Conservation (phyloP, 2,888 invertebrate species). For the Cataglyphis livida region DNA sequence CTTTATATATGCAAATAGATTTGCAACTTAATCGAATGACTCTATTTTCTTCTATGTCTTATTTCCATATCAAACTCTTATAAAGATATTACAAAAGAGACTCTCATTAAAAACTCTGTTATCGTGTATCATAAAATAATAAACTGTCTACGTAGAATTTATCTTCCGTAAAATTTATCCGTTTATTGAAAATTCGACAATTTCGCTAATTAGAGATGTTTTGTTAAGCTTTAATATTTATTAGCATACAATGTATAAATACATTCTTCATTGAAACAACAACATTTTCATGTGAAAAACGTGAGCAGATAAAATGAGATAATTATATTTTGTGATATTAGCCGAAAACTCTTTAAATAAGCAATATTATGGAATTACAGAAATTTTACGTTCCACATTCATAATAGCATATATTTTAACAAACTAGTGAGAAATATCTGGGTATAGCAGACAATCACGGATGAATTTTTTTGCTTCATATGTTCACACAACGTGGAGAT, state of each 20-base stretch:
- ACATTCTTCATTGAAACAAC: conserved; percentile 36
- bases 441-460: conserved; percentile 1
- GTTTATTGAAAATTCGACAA: conserved; percentile 30
- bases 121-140: neutral
- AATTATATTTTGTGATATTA: conserved; percentile 34
- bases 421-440: conserved; percentile 22
- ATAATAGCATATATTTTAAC: conserved; percentile 35
- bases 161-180: neutral
- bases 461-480: neutral
- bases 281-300: conserved; percentile 11
- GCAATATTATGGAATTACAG: conserved; percentile 17
- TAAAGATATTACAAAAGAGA: conserved; percentile 18
- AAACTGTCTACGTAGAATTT: conserved; percentile 1
- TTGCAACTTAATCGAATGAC: neutral
- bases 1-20: conserved; percentile 3
- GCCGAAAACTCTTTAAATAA: conserved; percentile 32
- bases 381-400: conserved; percentile 9
- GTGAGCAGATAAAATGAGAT: conserved; percentile 12
- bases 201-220: conserved; percentile 30
- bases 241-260: conserved; percentile 1
- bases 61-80: neutral
- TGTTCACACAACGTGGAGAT: neutral
- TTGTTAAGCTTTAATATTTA: conserved; percentile 25
- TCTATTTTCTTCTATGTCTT: neutral
- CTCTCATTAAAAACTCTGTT: neutral